phyloP scores from a whole-genome alignment of 2,113 vertebrate species.

The Fukomys damarensis region DNA sequence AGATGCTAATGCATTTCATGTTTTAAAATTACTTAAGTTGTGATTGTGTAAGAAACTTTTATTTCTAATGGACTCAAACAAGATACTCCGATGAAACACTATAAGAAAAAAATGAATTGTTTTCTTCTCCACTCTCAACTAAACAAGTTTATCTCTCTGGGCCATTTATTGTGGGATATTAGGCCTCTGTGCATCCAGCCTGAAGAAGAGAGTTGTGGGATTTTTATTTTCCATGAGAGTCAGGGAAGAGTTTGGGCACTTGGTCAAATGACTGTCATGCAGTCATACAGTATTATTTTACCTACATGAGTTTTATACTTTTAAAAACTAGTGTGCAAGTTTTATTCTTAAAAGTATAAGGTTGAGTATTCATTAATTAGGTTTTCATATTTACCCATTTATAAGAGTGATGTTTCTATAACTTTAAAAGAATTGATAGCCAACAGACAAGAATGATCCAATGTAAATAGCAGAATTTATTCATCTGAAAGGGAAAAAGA shows the following conservation, averaged over 20 bases:
- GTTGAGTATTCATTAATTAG: not conserved
- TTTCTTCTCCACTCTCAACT: not conserved
- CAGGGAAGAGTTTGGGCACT: not conserved
- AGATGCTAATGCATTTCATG: constrained; percentile 89
- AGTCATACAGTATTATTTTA: not conserved
- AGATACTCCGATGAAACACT: constrained; percentile 3
- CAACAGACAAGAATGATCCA: not conserved
- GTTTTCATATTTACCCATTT: not conserved
- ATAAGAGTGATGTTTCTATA: not conserved
- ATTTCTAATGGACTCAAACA: constrained; percentile 63
- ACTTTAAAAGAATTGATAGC: not conserved
- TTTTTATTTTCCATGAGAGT: not conserved
- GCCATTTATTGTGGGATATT: no score
- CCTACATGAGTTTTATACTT: not conserved
- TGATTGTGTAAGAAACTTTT: constrained; percentile 73
- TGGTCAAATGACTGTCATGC: not conserved
- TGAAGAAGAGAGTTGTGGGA: not conserved
- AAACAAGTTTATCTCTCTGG: not conserved
- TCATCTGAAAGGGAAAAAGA: not conserved
- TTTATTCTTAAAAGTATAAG: not conserved
- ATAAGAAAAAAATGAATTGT: not conserved
- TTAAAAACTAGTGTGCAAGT: not conserved
- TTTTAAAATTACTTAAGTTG: constrained; percentile 82
- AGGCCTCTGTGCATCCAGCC: not conserved
- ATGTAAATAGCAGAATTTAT: not conserved